Evolutionary conservation across 2,797 vertebrate species (phyloP), one percentile per base, ranked within the genome.

Genomic region (Siniperca undulata): DNA sequence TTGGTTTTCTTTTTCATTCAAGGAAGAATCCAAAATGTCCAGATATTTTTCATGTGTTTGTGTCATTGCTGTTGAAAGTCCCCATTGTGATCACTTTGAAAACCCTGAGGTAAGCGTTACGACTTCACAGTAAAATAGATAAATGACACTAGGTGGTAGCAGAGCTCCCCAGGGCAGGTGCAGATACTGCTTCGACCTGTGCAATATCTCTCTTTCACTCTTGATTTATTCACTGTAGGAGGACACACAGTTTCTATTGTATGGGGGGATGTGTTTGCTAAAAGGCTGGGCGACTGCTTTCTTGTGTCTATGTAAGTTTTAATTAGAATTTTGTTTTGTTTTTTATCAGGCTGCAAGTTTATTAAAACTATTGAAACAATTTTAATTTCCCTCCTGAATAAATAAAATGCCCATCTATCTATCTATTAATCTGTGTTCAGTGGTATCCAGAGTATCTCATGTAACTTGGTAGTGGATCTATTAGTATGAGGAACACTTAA

Each of bases 131-230:
- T 88, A 82, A 78, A 92, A 56, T 84, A 88, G 87, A 90, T 89
- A 82, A 89, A 91, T 93, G 88, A 92, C 92, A 94, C 91, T 93
- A 94, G 94, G 85, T 92, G 94, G 92, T 92, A 92, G 92, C 90
- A 94, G 91, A 91, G 89, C 76, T 93, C 91, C 89, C 90, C 3
- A 7, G 79, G 89, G 88, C 81, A 71, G 78, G 59, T 81, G 76
- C 70, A 55, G 53, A 65, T 40, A 27, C 70, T n/a, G 58, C 55
- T 73, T 69, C 61, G 69, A 85, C 73, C 87, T 89, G 77, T 86
- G 83, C 88, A 86, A 82, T 85, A 85, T 80, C 78, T 81, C 67
- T 71, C 68, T 73, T 75, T 84, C 86, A 80, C 75, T 68, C 71
- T 50, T 83, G 87, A 89, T 92, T 88, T 84, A 90, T 82, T 65